Percentiles rank a stretch among this genome's conserved stretches.
phyloP scores from a whole-genome alignment of 2,797 vertebrate species.

The Danio kyathit region DNA sequence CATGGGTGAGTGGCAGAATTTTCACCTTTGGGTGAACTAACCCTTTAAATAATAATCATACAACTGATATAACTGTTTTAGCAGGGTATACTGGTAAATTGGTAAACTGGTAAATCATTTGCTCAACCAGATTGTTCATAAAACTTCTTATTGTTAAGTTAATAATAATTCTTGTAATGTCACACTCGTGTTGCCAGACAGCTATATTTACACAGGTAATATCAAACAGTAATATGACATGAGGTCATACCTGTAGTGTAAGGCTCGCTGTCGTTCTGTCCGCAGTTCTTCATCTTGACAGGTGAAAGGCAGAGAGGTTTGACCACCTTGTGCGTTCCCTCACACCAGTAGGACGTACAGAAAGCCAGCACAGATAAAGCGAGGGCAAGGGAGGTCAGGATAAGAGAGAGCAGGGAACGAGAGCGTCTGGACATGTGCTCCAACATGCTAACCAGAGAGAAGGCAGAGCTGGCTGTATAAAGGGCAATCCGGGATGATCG shows the following conservation, averaged over 20 bases:
- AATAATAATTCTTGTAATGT: neutral
- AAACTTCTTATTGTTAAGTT: too few relatives aligned
- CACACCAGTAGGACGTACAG: conserved; percentile 89
- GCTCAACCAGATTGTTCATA: too few relatives aligned
- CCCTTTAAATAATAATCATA: too few relatives aligned
- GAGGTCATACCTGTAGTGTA: conserved; percentile 76
- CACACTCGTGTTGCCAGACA: too few relatives aligned
- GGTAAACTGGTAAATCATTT: too few relatives aligned
- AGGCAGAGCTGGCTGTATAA: neutral
- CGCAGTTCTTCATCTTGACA: conserved; percentile 87
- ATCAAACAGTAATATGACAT: too few relatives aligned
- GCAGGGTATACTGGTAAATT: too few relatives aligned
- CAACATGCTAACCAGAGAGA: conserved; percentile 73
- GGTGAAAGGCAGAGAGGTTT: conserved; percentile 88
- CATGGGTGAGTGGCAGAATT: too few relatives aligned
- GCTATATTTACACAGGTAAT: too few relatives aligned
- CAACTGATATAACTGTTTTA: too few relatives aligned
- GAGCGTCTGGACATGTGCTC: conserved; percentile 79
- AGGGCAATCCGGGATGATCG: conserved; percentile 12
- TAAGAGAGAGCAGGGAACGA: conserved; percentile 83
- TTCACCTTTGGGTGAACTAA: too few relatives aligned
- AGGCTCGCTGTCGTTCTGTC: conserved; percentile 81
- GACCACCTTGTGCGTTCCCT: conserved; percentile 88
- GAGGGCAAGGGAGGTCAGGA: conserved; percentile 82
- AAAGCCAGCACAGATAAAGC: conserved; percentile 85